Percentiles rank a stretch among this genome's conserved stretches.
phyloP scores from a whole-genome alignment of 2,888 invertebrate species.

The Chaetogeoica ovagalla region DNA sequence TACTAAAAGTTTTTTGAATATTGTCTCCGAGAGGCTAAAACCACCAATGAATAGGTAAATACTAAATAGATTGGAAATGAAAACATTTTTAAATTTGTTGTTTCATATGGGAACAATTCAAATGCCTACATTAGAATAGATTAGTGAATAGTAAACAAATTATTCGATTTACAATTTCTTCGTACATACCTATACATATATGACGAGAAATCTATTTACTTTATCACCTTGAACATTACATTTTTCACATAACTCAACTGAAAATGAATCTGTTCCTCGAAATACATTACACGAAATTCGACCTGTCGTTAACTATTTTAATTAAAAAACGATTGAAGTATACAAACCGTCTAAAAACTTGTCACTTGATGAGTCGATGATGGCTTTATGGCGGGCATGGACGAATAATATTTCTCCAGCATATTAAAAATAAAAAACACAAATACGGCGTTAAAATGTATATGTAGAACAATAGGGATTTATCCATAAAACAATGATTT shows the following conservation, averaged over 20 bases:
- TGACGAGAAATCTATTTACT: conserved; percentile 39
- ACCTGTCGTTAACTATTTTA: conserved; percentile 23
- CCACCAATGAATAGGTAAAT: not conserved
- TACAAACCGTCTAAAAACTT: conserved; percentile 6
- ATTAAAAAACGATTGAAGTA: conserved; percentile 25
- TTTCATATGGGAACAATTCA: conserved; percentile 39
- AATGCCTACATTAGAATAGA: conserved; percentile 22
- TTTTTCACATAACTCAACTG: conserved; percentile 29
- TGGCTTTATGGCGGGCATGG: conserved; percentile 36
- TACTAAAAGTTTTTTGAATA: conserved; percentile 21
- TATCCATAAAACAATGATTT: conserved; percentile 13
- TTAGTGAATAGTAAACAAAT: conserved; percentile 35
- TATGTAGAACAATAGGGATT: not conserved
- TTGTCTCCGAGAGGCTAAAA: conserved; percentile 1
- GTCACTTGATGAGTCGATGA: conserved; percentile 36
- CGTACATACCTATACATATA: conserved; percentile 3
- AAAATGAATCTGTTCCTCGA: conserved; percentile 22
- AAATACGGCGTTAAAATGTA: conserved; percentile 42
- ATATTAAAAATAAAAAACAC: conserved; percentile 38
- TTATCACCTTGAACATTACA: conserved; percentile 30
- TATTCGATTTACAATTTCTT: conserved; percentile 34
- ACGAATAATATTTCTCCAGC: conserved; percentile 39
- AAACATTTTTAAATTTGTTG: conserved; percentile 34
- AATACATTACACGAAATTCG: conserved; percentile 35
- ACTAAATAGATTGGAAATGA: conserved; percentile 32